Conservation (phyloP, 2,797 vertebrate species). For the Bradypodion ventrale region DNA sequence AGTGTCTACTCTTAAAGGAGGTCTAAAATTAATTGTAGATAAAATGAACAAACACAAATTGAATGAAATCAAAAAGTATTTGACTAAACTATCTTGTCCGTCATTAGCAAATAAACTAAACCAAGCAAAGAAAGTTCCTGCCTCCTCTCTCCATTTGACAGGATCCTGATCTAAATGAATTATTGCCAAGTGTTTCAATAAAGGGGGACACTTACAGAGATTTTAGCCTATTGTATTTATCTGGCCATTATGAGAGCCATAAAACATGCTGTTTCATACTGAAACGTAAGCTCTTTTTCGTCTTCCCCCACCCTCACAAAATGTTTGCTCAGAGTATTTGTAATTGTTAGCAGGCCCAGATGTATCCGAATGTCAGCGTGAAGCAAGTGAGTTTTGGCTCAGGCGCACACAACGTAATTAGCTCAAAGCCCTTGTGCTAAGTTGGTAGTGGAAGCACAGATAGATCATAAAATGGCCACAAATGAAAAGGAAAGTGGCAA, state of each 20-base stretch:
- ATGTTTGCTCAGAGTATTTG: constrained; percentile 78
- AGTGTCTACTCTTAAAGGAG: background rate
- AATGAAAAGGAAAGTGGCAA: constrained; percentile 68
- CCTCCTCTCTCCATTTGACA: constrained; percentile 20
- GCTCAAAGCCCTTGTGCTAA: constrained; percentile 71
- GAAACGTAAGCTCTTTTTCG: constrained; percentile 73
- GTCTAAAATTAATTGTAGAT: background rate
- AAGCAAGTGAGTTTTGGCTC: constrained; percentile 73
- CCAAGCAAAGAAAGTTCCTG: constrained; percentile 50
- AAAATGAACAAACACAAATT: background rate
- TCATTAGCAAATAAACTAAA: background rate
- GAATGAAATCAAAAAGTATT: too few species aligned
- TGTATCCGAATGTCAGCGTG: constrained; percentile 76
- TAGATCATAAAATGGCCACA: constrained; percentile 75
- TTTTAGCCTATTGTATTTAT: constrained; percentile 74
- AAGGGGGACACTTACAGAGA: constrained; percentile 54
- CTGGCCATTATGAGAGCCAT: constrained; percentile 70
- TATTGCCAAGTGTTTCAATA: constrained; percentile 53
- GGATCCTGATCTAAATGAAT: constrained; percentile 70
- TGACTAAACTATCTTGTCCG: background rate
- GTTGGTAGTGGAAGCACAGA: constrained; percentile 69
- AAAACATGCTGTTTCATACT: constrained; percentile 76
- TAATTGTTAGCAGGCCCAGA: constrained; percentile 82
- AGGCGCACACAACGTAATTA: constrained; percentile 76
- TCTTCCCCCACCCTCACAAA: constrained; percentile 44